Percentiles rank a stretch among this genome's conserved stretches.
These are phyloP conservation scores for Chrysochloris asiatica DNA, from an alignment of 2,113 vertebrate genomes.

Conservation along the genomic window DNA sequence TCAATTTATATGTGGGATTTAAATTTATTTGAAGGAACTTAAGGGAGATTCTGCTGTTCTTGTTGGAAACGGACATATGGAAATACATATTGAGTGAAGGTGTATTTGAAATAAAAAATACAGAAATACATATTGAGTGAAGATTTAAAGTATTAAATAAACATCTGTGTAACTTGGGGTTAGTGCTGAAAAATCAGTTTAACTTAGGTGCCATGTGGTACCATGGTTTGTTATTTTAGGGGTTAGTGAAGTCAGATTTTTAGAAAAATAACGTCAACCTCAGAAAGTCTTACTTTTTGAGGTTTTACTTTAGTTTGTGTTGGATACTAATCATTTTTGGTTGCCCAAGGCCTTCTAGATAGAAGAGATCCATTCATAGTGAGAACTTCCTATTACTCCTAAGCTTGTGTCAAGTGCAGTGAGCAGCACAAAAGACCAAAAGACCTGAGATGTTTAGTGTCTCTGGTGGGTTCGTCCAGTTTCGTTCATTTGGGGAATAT, in stretches of 20 bases:
- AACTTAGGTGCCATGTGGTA: slow-evolving; percentile 17
- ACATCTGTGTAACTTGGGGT: background rate
- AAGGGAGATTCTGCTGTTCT: background rate
- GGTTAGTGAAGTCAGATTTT: background rate
- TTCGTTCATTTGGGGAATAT: background rate
- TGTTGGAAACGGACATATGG: slow-evolving; percentile 55
- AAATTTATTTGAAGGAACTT: slow-evolving; percentile 49
- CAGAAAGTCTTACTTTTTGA: slow-evolving; percentile 34
- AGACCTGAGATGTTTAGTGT: background rate
- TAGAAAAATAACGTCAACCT: slow-evolving; percentile 18
- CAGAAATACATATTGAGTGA: background rate
- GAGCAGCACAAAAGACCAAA: background rate
- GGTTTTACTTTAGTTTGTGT: background rate
- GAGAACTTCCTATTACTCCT: slow-evolving; percentile 30
- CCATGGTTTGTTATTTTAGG: slow-evolving; percentile 19
- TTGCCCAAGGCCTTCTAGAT: background rate
- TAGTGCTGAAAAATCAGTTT: slow-evolving; percentile 16
- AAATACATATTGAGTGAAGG: slow-evolving; percentile 55
- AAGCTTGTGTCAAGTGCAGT: background rate
- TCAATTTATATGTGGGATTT: slow-evolving; percentile 51
- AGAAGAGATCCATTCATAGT: background rate
- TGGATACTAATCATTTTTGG: background rate
- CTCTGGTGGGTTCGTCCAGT: background rate
- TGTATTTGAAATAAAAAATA: slow-evolving; percentile 47
- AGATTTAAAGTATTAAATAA: slow-evolving; percentile 38